Percentiles rank a stretch among this genome's conserved stretches.
Conservation (phyloP, 2,797 vertebrate species). For the Pipistrellus pygmaeus region DNA sequence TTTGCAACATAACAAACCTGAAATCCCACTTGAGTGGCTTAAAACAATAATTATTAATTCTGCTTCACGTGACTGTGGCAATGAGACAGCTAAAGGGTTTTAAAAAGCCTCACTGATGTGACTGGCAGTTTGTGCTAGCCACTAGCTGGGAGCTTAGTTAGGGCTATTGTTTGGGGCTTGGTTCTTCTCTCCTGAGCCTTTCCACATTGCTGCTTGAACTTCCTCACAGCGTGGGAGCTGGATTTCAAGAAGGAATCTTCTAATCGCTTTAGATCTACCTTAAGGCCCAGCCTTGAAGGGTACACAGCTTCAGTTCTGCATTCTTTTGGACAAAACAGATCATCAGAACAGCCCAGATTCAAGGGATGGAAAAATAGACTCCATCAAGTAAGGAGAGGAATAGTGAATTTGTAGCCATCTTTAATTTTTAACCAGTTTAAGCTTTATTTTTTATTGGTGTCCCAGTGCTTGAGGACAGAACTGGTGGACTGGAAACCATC, state of each 20-base stretch:
- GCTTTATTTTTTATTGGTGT: background rate
- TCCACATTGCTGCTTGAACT: background rate
- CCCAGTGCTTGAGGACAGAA: background rate
- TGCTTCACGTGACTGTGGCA: background rate
- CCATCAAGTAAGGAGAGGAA: background rate
- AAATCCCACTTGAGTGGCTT: background rate
- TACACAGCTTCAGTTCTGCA: background rate
- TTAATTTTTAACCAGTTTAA: background rate
- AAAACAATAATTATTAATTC: background rate
- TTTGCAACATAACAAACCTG: background rate
- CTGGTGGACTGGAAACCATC: background rate
- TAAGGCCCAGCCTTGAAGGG: background rate
- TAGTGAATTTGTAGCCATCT: background rate
- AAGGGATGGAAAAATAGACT: background rate
- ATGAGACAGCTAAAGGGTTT: background rate
- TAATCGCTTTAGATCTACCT: background rate
- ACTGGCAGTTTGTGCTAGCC: background rate
- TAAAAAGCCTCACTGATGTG: background rate
- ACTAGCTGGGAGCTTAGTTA: background rate
- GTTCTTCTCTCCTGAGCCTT: background rate
- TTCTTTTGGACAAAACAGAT: conserved; percentile 15
- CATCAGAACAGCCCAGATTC: background rate
- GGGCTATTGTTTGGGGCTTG: background rate
- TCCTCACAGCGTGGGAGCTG: background rate
- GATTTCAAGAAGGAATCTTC: background rate